Evolutionary conservation across 2,797 vertebrate species (phyloP).

Genomic region (Pseudochromis fuscus): DNA sequence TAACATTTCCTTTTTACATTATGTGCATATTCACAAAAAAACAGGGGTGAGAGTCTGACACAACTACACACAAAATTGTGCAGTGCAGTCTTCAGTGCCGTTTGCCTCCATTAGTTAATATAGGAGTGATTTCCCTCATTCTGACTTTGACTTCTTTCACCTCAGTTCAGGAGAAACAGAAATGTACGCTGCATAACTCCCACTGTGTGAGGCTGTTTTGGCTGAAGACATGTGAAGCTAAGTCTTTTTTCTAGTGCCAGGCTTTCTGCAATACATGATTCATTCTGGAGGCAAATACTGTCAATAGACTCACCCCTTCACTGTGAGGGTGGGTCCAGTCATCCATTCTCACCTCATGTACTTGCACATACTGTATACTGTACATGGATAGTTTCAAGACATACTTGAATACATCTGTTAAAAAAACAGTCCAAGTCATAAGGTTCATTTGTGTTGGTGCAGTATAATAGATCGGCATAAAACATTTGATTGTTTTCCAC

Average conservation of each 20-base stretch:
- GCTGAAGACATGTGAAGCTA: slow-evolving; percentile 66
- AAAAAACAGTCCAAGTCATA: background rate
- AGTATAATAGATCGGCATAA: background rate
- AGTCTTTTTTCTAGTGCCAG: slow-evolving; percentile 58
- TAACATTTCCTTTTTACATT: slow-evolving; percentile 9
- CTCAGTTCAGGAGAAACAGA: slow-evolving; percentile 48
- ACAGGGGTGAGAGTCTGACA: background rate
- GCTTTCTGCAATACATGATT: slow-evolving; percentile 62
- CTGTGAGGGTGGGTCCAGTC: slow-evolving; percentile 38
- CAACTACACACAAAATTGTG: background rate
- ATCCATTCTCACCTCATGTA: slow-evolving; percentile 19
- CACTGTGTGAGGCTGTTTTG: slow-evolving; percentile 62
- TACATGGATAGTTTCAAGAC: background rate
- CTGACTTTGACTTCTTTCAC: slow-evolving; percentile 29
- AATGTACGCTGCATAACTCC: slow-evolving; percentile 64
- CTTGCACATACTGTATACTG: background rate
- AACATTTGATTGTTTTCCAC: slow-evolving; percentile 38
- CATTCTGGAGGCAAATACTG: slow-evolving; percentile 42
- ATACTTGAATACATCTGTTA: background rate
- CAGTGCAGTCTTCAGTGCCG: slow-evolving; percentile 8
- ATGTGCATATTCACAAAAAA: slow-evolving; percentile 5
- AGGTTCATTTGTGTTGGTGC: background rate
- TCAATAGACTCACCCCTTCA: slow-evolving; percentile 50
- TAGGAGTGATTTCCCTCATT: slow-evolving; percentile 41
- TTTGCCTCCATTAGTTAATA: slow-evolving; percentile 39